Evolutionary conservation across 2,113 vertebrate species (phyloP).

Genomic region (Artemisiospiza belli): DNA sequence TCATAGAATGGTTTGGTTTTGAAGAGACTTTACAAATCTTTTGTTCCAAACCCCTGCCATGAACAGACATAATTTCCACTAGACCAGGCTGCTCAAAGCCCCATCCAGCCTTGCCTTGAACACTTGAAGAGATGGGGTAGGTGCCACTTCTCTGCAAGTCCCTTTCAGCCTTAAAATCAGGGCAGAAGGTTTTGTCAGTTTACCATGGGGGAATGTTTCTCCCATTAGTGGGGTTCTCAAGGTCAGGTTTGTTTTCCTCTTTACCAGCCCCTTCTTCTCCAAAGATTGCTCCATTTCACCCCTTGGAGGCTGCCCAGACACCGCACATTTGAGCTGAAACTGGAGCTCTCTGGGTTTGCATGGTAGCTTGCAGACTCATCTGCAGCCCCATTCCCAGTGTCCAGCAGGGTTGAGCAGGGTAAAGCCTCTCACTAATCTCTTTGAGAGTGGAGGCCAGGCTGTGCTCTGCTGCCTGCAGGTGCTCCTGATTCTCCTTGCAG

Average conservation of each 20-base stretch:
- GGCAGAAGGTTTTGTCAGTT: background rate
- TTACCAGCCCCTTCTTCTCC: background rate
- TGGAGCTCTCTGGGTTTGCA: background rate
- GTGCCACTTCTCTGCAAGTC: background rate
- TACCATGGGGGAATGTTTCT: background rate
- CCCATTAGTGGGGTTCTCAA: accelerated
- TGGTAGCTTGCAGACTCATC: accelerated
- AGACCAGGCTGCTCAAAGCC: background rate
- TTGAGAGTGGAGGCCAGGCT: background rate
- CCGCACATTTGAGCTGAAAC: background rate
- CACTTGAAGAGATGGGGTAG: background rate
- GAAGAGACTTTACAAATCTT: background rate
- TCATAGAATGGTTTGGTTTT: background rate
- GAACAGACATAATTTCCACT: background rate
- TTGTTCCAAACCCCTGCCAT: background rate
- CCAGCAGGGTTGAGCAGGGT: background rate
- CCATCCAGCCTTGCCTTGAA: background rate
- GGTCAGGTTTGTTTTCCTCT: background rate
- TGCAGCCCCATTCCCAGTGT: accelerated
- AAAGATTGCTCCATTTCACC: background rate
- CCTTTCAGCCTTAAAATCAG: background rate
- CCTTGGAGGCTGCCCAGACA: background rate
- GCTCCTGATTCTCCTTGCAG: background rate
- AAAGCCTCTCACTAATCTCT: background rate
- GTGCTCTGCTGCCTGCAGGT: background rate